Evolutionary conservation across 2,797 vertebrate genomes (phyloP).

Genomic region (Muraenolepis orangiensis): DNA sequence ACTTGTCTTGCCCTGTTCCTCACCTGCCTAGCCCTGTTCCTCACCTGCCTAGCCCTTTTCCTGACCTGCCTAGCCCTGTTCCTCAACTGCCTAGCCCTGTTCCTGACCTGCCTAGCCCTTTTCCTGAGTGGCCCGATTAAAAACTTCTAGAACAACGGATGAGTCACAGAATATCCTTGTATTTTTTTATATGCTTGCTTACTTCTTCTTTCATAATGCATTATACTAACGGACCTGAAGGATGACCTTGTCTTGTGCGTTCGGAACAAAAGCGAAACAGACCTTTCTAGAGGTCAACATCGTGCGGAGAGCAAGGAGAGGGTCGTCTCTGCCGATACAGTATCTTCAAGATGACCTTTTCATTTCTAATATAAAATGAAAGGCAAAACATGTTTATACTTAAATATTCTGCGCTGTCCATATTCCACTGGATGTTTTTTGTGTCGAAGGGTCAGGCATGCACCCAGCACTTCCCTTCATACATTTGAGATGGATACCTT

Average conservation of each 20-base stretch:
- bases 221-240: not conserved
- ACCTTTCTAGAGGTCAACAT: not conserved
- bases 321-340: not conserved
- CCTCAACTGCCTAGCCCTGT: too few species aligned
- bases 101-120: too few species aligned
- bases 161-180: not conserved
- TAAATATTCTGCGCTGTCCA: not conserved
- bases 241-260: not conserved
- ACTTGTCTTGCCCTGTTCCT: too few species aligned
- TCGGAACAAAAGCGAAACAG: not conserved
- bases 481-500: not conserved
- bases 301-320: not conserved
- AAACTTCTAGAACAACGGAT: not conserved
- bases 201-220: not conserved
- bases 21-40: too few species aligned
- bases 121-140: not conserved
- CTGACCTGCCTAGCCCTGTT: too few species aligned
- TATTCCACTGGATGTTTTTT: not conserved
- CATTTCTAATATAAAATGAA: not conserved
- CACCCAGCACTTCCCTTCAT: not conserved
- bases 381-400: too few species aligned
- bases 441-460: too few species aligned
- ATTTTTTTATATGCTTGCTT: not conserved
- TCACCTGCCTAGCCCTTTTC: too few species aligned
- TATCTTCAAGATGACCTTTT: not conserved